These are phyloP conservation scores for Netelia melanura DNA, from an alignment of 2,888 invertebrate species.

Conservation along the genomic window DNA sequence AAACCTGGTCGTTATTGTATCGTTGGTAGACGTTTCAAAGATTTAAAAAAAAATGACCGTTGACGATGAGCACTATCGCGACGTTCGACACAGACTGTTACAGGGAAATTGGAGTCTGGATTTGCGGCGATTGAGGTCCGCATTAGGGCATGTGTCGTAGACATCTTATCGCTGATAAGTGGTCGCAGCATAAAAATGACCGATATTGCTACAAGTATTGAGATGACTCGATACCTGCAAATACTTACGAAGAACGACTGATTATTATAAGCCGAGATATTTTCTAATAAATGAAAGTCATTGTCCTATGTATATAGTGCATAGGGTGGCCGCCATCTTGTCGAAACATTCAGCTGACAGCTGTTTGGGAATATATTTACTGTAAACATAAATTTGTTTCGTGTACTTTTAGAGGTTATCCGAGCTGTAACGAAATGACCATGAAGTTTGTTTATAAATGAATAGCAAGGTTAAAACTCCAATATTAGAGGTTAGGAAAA, in stretches of 20 bases:
- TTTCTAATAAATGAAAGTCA: background rate
- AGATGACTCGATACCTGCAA: background rate
- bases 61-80: no score
- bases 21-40: no score
- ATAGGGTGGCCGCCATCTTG: background rate
- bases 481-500: no score
- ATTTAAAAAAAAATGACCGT: no score
- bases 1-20: no score
- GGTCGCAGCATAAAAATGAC: background rate
- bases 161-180: background rate
- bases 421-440: background rate
- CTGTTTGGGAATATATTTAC: background rate
- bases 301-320: background rate
- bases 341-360: background rate
- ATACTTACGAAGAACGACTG: background rate
- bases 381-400: background rate
- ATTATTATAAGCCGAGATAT: background rate
- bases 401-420: background rate
- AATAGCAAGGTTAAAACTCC: background rate
- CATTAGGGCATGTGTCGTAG: background rate
- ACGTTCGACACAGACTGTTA: background rate
- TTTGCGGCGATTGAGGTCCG: background rate
- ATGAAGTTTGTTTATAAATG: background rate
- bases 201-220: constrained; percentile 2
- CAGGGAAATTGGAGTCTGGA: background rate